Evolutionary conservation across 2,113 vertebrate species (phyloP).

Genomic region (Tetraodon nigroviridis): DNA sequence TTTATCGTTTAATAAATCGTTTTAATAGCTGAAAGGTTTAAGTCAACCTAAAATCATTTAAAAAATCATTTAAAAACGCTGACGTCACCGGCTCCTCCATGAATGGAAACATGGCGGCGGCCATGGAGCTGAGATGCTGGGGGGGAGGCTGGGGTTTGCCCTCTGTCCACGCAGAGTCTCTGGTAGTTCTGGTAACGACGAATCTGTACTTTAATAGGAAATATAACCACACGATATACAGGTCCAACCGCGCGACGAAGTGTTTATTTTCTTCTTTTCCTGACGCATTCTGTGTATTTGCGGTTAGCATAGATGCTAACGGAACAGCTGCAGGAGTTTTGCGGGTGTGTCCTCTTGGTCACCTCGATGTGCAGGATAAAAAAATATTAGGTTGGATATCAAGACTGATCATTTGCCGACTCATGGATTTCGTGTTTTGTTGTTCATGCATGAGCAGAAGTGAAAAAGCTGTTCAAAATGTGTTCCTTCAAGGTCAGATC

Average conservation of each 20-base stretch:
- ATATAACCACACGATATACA: neutral
- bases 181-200: conserved; percentile 86
- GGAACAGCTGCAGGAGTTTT: conserved; percentile 4
- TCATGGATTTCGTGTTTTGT: neutral
- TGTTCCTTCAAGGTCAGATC: conserved; percentile 62
- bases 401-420: neutral
- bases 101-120: conserved; percentile 82
- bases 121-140: conserved; percentile 93
- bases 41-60: neutral
- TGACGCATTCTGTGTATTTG: neutral
- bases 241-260: neutral
- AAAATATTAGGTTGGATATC: neutral
- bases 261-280: neutral
- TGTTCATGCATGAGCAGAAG: neutral
- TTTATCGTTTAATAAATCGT: no score
- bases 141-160: conserved; percentile 91
- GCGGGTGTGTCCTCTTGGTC: neutral
- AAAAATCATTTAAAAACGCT: conserved; percentile 1
- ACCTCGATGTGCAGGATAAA: neutral
- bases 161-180: conserved; percentile 86
- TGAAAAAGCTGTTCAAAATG: conserved; percentile 2
- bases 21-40: no score
- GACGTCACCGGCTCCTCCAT: conserved; percentile 48
- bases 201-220: neutral
- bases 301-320: conserved; percentile 60